Percentiles rank a stretch among this genome's conserved stretches.
Evolutionary conservation across 2,888 invertebrate species (phyloP).

Genomic region (Philopedon plagiatum): DNA sequence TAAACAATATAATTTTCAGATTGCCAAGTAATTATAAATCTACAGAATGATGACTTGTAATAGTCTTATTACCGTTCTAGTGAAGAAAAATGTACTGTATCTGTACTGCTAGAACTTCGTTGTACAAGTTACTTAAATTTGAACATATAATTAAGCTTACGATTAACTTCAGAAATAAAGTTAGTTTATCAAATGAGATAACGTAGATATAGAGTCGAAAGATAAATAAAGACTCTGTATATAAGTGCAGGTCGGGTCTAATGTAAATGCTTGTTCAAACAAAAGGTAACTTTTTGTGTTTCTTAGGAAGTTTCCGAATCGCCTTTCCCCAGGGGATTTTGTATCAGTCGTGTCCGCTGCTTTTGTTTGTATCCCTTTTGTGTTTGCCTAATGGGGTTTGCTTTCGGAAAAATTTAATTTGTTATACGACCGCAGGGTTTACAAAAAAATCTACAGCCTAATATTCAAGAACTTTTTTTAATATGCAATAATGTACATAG

Average conservation of each 20-base stretch:
- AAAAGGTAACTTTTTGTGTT: constrained; percentile 35
- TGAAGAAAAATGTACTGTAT: not conserved
- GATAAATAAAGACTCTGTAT: not conserved
- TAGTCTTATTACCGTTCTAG: not conserved
- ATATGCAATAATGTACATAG: no score
- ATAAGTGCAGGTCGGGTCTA: not conserved
- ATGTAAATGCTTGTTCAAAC: constrained; percentile 25
- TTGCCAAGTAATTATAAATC: constrained; percentile 17
- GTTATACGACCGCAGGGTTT: not conserved
- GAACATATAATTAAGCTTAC: no score
- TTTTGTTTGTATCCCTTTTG: constrained; percentile 6
- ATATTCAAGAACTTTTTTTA: no score
- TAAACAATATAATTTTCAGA: constrained; percentile 18
- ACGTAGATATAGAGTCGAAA: no score
- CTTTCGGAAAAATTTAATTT: not conserved
- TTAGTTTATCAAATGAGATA: no score
- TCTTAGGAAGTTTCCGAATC: constrained; percentile 32
- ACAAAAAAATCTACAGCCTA: not conserved
- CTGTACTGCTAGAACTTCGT: no score
- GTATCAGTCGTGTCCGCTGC: constrained; percentile 26
- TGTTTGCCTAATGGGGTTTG: not conserved
- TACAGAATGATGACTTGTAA: constrained; percentile 15
- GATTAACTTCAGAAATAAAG: no score
- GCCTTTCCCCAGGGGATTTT: constrained; percentile 23
- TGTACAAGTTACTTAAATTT: no score